Evolutionary conservation across 2,888 invertebrate genomes (phyloP).

Genomic region (Cistogaster globosa): DNA sequence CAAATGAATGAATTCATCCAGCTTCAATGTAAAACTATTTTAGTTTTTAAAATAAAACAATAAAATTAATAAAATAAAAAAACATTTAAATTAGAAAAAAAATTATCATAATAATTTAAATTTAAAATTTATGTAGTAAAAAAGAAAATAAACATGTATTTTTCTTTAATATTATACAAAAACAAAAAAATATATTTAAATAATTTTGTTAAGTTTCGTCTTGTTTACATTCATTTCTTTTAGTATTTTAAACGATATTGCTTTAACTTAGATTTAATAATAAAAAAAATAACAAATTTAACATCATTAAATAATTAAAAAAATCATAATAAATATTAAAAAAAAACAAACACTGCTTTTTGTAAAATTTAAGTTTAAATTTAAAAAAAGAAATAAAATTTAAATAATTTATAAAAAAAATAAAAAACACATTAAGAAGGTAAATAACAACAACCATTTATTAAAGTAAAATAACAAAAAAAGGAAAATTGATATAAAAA

Average conservation of each 20-base stretch:
- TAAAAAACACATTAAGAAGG: conserved; percentile 68
- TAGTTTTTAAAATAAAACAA: conserved; percentile 60
- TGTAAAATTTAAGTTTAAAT: conserved; percentile 81
- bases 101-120: conserved; percentile 67
- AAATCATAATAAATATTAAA: conserved; percentile 75
- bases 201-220: conserved; percentile 61
- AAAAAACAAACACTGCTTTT: conserved; percentile 81
- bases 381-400: conserved; percentile 73
- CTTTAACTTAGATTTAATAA: conserved; percentile 80
- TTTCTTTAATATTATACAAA: conserved; percentile 43
- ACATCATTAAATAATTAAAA: conserved; percentile 74
- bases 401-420: conserved; percentile 67
- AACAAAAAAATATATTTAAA: conserved; percentile 48
- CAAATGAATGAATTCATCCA: conserved; percentile 58
- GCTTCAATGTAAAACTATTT: conserved; percentile 71
- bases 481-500: conserved; percentile 67
- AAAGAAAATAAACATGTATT: conserved; percentile 35
- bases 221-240: conserved; percentile 62
- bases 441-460: conserved; percentile 69
- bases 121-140: conserved; percentile 65
- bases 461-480: conserved; percentile 65
- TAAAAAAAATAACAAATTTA: conserved; percentile 69
- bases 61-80: conserved; percentile 41
- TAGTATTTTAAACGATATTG: conserved; percentile 74
- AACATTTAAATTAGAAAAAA: conserved; percentile 64